Base-by-base conservation (phyloP, 2,888 invertebrate genomes). In the Azorinus chamasolen region DNA sequence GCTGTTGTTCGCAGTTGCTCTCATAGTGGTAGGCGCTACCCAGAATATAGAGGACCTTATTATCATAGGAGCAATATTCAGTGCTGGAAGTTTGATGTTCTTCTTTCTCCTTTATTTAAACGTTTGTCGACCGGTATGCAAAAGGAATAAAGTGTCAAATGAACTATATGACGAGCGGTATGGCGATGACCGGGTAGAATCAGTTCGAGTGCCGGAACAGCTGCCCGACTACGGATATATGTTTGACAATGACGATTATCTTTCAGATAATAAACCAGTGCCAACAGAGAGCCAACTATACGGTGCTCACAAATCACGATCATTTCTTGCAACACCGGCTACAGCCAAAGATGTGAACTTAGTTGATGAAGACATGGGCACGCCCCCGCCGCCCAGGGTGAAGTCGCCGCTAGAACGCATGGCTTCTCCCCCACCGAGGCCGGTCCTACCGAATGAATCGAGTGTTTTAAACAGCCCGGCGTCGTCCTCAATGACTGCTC, bases 321-420 rank as follows among this genome's bases (percentile, higher is more conserved):
- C 53, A 2, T 70, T 70, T 18, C 32, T 75, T 20, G 75, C 65
- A 2, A 75, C 69, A 6, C 75, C 75, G n/a, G 75, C 75, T 18
- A 75, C 75, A 2, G 45, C 65, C 0, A 32, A 39, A 20, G 75
- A 65, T 45, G 75, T 75, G 14, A 46, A 32, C 37, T 70, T 75
- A 39, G 37, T 41, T 20, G 46, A 48, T 41, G 64, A 53, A 1
- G 8, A 8, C 2, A 51, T 51, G 24, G 51, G 43, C 39, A 51
- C 63, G 20, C 63, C 63, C 3, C 63, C 63, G 1, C 63, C 63
- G 2, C 20, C 51, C 20, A 18, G 32, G 32, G 32, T 32, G 32
- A 32, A 32, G 32, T 32, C 32, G 4, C 5, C 32, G 10, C 32
- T 32, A 32, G 5, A 32, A 6, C 4, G 32, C 4, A 32, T 32